A percentile compares a stretch with the other conserved stretches of the same genome.
These are phyloP conservation scores for Bovichtus diacanthus DNA, from an alignment of 2,797 vertebrate species.

Conservation along the genomic window DNA sequence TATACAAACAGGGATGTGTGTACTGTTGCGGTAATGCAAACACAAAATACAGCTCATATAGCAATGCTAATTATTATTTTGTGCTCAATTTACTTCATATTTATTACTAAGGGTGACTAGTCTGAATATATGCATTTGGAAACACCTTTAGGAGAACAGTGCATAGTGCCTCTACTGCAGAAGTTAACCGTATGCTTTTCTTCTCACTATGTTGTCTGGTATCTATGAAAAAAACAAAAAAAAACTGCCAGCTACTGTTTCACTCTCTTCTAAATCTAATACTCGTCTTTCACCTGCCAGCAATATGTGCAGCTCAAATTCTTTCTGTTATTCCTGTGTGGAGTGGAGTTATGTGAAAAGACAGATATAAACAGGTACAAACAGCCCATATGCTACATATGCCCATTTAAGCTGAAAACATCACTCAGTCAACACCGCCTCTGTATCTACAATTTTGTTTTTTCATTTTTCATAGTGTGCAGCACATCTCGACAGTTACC, in stretches of 20 bases:
- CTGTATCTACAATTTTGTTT: neutral
- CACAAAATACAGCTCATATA: neutral
- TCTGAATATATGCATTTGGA: neutral
- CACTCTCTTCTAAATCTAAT: slow-evolving; percentile 5
- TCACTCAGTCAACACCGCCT: slow-evolving; percentile 10
- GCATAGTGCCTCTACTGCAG: neutral
- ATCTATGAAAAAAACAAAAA: no score
- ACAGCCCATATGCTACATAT: neutral
- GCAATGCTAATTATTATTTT: neutral
- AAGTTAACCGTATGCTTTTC: neutral
- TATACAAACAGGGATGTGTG: neutral
- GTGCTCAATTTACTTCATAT: neutral
- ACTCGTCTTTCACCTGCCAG: neutral
- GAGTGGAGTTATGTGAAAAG: neutral
- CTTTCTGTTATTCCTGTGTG: slow-evolving; percentile 8
- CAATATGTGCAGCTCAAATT: slow-evolving; percentile 7
- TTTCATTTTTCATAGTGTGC: neutral
- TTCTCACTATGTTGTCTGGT: neutral
- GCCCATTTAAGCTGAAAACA: slow-evolving; percentile 5
- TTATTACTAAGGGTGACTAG: neutral
- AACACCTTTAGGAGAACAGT: neutral
- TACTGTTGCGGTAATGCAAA: neutral
- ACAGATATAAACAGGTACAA: slow-evolving; percentile 15
- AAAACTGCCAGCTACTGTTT: neutral
- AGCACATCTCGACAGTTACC: neutral